Percentiles rank a stretch among this genome's conserved stretches.
Conservation (phyloP, 2,797 vertebrate species). For the Buceros bicornis region DNA sequence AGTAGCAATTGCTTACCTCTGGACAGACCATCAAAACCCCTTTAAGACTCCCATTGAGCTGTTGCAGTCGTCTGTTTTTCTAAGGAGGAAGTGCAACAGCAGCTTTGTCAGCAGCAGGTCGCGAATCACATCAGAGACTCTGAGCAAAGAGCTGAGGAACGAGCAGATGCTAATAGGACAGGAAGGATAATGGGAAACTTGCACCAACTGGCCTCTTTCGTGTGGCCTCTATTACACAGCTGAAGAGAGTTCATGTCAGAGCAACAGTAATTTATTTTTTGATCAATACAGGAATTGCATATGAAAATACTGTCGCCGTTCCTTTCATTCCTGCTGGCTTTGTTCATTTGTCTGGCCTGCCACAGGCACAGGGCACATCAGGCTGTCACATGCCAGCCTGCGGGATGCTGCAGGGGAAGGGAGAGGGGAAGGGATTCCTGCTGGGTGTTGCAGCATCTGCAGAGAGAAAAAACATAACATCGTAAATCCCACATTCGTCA, state of each 20-base stretch:
- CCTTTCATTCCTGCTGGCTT: neutral
- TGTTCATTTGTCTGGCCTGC: neutral
- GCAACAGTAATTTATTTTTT: neutral
- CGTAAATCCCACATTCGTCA: neutral
- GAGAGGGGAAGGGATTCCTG: neutral
- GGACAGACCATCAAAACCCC: neutral
- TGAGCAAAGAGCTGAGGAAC: fast-evolving
- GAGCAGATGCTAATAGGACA: neutral
- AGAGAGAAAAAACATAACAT: neutral
- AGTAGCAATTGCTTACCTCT: neutral
- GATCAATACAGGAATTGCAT: neutral
- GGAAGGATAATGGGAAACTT: neutral
- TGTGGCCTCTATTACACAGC: neutral
- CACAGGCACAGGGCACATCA: neutral
- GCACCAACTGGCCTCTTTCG: neutral
- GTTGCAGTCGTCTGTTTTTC: neutral
- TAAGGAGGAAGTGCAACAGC: neutral
- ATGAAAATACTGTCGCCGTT: neutral
- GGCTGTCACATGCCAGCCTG: neutral
- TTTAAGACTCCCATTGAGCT: neutral
- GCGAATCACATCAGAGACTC: neutral
- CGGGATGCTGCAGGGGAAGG: neutral
- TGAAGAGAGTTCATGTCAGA: neutral
- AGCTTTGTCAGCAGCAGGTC: neutral
- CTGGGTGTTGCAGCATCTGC: neutral